Evolutionary conservation across 2,888 invertebrate genomes (phyloP), one percentile per base, ranked within the genome.

Genomic region (Caenorhabditis angaria): DNA sequence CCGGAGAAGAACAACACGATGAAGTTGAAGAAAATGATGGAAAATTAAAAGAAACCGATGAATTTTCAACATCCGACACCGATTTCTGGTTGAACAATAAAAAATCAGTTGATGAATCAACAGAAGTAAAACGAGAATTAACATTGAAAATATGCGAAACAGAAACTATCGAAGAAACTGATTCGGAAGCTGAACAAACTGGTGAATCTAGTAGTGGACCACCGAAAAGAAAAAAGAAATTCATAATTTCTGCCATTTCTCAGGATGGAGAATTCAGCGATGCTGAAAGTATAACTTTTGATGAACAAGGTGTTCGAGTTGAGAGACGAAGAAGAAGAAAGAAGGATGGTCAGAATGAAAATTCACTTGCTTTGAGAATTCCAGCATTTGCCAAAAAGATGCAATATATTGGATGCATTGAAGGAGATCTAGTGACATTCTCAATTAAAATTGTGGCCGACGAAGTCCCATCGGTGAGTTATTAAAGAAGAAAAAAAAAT

Each of bases 381-480:
- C 74, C 74, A 3, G 65, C 66, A 14, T 74, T 74, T 29, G 59
- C 61, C 8, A 74, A 74, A 58, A 69, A 70, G 41, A 74, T 74
- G 69, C 74, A 74, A 35, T 74, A 74, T 22, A 74, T 74, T 35
- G 74, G 74, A 41, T 74, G 74, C 47, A 74, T 74, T 51, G 74
- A 69, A 28, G 74, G 69, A 47, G 74, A 74, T 55, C 28, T 65
- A n/a, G 66, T 74, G 0, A 47, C 27, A 8, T 69, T 74, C 61
- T 63, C 69, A 1, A 65, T 74, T 18, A 62, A 74, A 60, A 60
- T 69, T 47, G 41, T 65, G 2, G 54, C 72, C 2, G 72, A 73
- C 62, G 68, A 65, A 20, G 68, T 73, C 41, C 72, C 72, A 8
- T 27, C 65, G 41, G 67, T 71, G 25, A 62, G 70, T 62, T 10